phyloP scores from a whole-genome alignment of 2,113 vertebrate genomes.

The Lycocorax pyrrhopterus region DNA sequence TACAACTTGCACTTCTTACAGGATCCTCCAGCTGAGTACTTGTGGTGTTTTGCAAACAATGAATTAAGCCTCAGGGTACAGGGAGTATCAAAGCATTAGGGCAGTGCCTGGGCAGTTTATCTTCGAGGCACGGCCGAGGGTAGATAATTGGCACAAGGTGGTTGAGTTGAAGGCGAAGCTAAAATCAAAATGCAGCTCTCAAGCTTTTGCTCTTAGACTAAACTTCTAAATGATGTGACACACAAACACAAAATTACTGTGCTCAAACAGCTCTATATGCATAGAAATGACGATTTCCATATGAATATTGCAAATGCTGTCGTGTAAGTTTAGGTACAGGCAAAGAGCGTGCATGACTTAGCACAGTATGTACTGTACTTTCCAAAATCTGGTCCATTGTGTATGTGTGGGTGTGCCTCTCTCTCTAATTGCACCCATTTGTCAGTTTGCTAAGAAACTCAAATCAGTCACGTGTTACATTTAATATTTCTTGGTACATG shows the following conservation, averaged over 20 bases:
- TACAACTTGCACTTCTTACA: slow-evolving; percentile 49
- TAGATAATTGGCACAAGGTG: slow-evolving; percentile 52
- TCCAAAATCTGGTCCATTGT: slow-evolving; percentile 66
- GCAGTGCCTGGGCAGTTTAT: slow-evolving; percentile 56
- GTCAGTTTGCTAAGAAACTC: slow-evolving; percentile 62
- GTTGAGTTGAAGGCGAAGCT: slow-evolving; percentile 2
- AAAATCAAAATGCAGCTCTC: slow-evolving; percentile 27
- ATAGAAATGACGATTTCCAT: slow-evolving; percentile 54
- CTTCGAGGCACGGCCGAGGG: slow-evolving; percentile 9
- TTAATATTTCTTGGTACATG: slow-evolving; percentile 47
- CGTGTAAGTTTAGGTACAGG: slow-evolving; percentile 64
- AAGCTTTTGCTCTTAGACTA: slow-evolving; percentile 28
- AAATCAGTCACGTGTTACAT: slow-evolving; percentile 50
- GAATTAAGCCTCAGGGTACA: slow-evolving; percentile 44
- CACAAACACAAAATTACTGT: slow-evolving; percentile 46
- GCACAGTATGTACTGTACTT: slow-evolving; percentile 65
- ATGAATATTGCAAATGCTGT: slow-evolving; percentile 61
- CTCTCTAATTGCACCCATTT: slow-evolving; percentile 66
- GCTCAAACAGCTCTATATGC: slow-evolving; percentile 48
- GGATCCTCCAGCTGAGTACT: slow-evolving; percentile 38
- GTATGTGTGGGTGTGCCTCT: slow-evolving; percentile 63
- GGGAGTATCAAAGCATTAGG: slow-evolving; percentile 61
- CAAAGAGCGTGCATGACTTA: slow-evolving; percentile 54
- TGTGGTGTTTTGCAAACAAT: slow-evolving; percentile 63
- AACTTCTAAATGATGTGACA: slow-evolving; percentile 42